Percentiles rank a stretch among this genome's conserved stretches.
These are phyloP conservation scores for Cheilosia urbana DNA, from an alignment of 2,888 invertebrate genomes.

Conservation along the genomic window DNA sequence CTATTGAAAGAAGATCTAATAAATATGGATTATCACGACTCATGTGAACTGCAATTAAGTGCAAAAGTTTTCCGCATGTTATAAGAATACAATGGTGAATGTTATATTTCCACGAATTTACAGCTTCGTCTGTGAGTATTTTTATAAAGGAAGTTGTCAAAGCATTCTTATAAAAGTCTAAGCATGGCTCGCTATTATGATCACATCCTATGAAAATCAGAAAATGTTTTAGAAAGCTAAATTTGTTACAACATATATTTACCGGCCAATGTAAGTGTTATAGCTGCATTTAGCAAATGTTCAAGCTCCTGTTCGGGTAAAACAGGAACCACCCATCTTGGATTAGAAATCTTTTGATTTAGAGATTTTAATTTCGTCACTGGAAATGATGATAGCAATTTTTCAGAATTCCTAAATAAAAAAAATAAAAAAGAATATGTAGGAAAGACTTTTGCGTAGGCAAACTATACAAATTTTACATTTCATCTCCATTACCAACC, in stretches of 20 bases:
- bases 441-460: constrained; percentile 2
- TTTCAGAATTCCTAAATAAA: constrained; percentile 81
- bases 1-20: constrained; percentile 95
- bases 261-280: constrained; percentile 94
- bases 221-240: not conserved
- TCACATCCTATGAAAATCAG: constrained; percentile 88
- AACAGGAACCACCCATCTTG: constrained; percentile 98
- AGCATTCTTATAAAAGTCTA: constrained; percentile 97
- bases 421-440: constrained; percentile 54
- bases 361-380: constrained; percentile 93
- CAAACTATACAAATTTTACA: constrained; percentile 23
- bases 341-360: constrained; percentile 98
- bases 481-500: constrained; percentile 54
- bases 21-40: constrained; percentile 95
- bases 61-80: constrained; percentile 96
- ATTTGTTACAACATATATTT: constrained; percentile 72
- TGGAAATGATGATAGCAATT: constrained; percentile 88
- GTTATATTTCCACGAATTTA: constrained; percentile 98
- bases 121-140: constrained; percentile 98
- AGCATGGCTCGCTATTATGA: constrained; percentile 94
- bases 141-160: constrained; percentile 97
- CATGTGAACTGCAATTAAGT: constrained; percentile 96
- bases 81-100: constrained; percentile 97
- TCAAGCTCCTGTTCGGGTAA: constrained; percentile 98
- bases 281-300: constrained; percentile 94